phyloP scores from a whole-genome alignment of 2,888 invertebrate species.

The Agrochola circellaris region DNA sequence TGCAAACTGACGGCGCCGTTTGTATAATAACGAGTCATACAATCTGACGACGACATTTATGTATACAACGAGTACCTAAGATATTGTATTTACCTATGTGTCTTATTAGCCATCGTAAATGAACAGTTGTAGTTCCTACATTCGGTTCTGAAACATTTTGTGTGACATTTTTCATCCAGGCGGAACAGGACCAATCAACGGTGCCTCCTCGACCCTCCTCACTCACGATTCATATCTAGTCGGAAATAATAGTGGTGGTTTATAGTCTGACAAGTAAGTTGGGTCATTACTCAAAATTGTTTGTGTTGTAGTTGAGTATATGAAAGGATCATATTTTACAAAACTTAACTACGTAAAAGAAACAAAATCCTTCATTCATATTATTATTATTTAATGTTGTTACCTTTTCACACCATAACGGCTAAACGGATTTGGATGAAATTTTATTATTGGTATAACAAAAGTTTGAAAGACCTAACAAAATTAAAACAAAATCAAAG shows the following conservation, averaged over 20 bases:
- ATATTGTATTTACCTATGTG: too few species aligned
- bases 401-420: not conserved
- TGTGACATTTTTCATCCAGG: not conserved
- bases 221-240: slow-evolving; percentile 41
- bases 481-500: too few species aligned
- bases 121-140: not conserved
- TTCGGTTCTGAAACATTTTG: not conserved
- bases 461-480: too few species aligned
- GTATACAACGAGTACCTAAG: too few species aligned
- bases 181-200: slow-evolving; percentile 25
- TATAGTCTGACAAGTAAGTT: slow-evolving; percentile 37
- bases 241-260: slow-evolving; percentile 43
- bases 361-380: not conserved
- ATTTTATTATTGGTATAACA: too few species aligned
- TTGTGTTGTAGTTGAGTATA: slow-evolving; percentile 18
- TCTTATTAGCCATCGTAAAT: too few species aligned
- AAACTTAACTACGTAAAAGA: not conserved
- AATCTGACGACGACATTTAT: too few species aligned
- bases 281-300: slow-evolving; percentile 19
- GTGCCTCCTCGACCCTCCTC: slow-evolving; percentile 44
- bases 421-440: not conserved
- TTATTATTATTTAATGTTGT: too few species aligned
- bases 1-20: too few species aligned
- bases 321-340: not conserved
- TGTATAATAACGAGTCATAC: too few species aligned